Evolutionary conservation across 2,113 vertebrate species (phyloP).

Genomic region (Centropristis striata): DNA sequence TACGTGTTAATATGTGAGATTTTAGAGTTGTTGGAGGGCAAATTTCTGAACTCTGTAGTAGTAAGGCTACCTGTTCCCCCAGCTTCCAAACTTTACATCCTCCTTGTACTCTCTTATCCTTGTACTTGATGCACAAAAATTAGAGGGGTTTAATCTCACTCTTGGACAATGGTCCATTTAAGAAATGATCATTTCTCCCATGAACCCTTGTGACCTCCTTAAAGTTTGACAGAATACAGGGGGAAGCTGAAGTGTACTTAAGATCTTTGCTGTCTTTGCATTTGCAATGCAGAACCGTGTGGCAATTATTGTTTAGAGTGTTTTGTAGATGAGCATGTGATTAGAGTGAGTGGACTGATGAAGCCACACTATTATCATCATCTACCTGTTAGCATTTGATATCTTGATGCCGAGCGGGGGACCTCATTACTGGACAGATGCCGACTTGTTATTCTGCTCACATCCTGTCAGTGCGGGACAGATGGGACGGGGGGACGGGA

Average conservation of each 20-base stretch:
- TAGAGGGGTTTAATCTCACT: not conserved
- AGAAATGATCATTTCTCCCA: not conserved
- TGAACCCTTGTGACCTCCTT: not conserved
- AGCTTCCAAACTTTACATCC: not conserved
- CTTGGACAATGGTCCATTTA: not conserved
- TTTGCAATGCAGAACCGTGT: not conserved
- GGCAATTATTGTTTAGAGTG: conserved; percentile 22
- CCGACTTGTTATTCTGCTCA: conserved; percentile 74
- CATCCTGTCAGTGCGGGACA: conserved; percentile 72
- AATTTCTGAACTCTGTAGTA: not conserved
- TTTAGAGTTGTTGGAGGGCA: not conserved
- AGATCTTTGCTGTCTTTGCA: not conserved
- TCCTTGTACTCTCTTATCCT: not conserved
- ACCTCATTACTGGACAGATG: conserved; percentile 74
- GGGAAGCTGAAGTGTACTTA: not conserved
- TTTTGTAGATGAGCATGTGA: conserved; percentile 26
- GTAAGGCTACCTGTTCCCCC: not conserved
- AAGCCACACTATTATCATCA: conserved; percentile 41
- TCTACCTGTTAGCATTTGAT: conserved; percentile 72
- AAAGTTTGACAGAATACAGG: not conserved
- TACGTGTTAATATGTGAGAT: not conserved
- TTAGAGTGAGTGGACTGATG: conserved; percentile 33
- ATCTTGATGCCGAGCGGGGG: conserved; percentile 61
- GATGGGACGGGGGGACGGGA: conserved; percentile 71
- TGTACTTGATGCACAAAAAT: not conserved